Percentiles rank a stretch among this genome's conserved stretches.
Evolutionary conservation across 2,888 invertebrate genomes (phyloP).

Genomic region (Nipponacmea schrenckii): DNA sequence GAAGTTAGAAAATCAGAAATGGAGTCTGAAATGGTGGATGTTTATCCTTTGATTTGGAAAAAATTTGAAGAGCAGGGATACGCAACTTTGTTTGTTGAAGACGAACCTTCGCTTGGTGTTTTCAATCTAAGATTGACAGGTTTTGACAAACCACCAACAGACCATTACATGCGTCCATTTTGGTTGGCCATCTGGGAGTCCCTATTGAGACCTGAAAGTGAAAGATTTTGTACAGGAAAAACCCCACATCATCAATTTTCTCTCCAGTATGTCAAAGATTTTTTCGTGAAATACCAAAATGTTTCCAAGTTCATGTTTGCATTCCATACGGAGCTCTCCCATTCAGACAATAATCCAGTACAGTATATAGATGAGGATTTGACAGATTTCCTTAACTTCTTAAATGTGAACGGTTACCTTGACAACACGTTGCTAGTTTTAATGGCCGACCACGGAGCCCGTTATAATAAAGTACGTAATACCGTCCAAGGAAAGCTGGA

Average conservation of each 20-base stretch:
- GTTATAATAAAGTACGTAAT: slow-evolving; percentile 51
- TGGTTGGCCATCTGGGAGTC: slow-evolving; percentile 56
- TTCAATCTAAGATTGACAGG: slow-evolving; percentile 62
- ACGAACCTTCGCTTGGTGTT: slow-evolving; percentile 55
- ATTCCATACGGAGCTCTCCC: slow-evolving; percentile 57
- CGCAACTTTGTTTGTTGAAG: slow-evolving; percentile 63
- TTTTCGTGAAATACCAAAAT: slow-evolving; percentile 51
- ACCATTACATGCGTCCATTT: slow-evolving; percentile 66
- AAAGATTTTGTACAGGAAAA: slow-evolving; percentile 52
- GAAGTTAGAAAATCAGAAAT: slow-evolving; percentile 38
- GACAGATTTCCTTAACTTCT: slow-evolving; percentile 39
- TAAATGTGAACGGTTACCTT: slow-evolving; percentile 44
- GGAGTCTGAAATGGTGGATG: slow-evolving; percentile 47
- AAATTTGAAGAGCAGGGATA: slow-evolving; percentile 55
- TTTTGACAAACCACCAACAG: slow-evolving; percentile 58
- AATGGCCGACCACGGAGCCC: slow-evolving; percentile 62
- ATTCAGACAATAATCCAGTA: slow-evolving; percentile 59
- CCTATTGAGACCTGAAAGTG: slow-evolving; percentile 36
- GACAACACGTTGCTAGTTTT: slow-evolving; percentile 59
- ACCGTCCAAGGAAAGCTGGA: slow-evolving; percentile 62
- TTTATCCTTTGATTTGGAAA: slow-evolving; percentile 61
- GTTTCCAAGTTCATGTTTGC: slow-evolving; percentile 59
- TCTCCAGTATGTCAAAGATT: slow-evolving; percentile 57
- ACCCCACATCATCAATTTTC: slow-evolving; percentile 54
- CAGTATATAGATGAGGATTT: slow-evolving; percentile 59